phyloP scores from a whole-genome alignment of 2,797 vertebrate genomes.

The Phataginus tricuspis region DNA sequence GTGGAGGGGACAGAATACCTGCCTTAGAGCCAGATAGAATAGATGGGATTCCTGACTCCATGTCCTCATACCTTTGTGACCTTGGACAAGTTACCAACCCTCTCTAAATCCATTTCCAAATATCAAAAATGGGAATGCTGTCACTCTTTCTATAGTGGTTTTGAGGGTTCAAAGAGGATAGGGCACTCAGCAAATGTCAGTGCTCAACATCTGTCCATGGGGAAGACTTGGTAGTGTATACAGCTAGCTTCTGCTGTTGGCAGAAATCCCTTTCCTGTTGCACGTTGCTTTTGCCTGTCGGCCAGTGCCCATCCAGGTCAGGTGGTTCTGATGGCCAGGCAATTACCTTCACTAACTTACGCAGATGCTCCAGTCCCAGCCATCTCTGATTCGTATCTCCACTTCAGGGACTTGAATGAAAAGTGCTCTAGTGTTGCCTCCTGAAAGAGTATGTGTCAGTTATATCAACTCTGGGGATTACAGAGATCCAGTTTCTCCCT shows the following conservation, averaged over 20 bases:
- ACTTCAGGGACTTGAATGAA: conserved; percentile 1
- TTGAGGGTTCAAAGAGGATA: neutral
- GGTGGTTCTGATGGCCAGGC: neutral
- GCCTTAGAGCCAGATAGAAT: neutral
- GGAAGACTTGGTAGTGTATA: neutral
- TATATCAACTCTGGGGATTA: neutral
- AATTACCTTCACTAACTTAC: neutral
- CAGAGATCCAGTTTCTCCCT: conserved; percentile 11
- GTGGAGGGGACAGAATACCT: neutral
- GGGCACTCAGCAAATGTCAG: neutral
- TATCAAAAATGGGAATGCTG: neutral
- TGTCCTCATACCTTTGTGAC: neutral
- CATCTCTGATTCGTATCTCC: neutral
- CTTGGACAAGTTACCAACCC: neutral
- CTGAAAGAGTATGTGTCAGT: neutral
- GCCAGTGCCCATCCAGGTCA: neutral
- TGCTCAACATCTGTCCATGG: neutral
- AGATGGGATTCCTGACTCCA: neutral
- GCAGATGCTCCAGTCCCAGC: neutral
- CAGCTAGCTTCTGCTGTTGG: neutral
- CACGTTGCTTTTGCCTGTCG: neutral
- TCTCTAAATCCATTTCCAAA: neutral
- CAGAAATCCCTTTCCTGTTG: neutral
- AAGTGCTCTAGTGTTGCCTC: neutral
- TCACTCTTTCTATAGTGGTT: neutral